These are phyloP conservation scores for Odontothrips loti DNA, from an alignment of 2,888 invertebrate genomes.

Conservation along the genomic window DNA sequence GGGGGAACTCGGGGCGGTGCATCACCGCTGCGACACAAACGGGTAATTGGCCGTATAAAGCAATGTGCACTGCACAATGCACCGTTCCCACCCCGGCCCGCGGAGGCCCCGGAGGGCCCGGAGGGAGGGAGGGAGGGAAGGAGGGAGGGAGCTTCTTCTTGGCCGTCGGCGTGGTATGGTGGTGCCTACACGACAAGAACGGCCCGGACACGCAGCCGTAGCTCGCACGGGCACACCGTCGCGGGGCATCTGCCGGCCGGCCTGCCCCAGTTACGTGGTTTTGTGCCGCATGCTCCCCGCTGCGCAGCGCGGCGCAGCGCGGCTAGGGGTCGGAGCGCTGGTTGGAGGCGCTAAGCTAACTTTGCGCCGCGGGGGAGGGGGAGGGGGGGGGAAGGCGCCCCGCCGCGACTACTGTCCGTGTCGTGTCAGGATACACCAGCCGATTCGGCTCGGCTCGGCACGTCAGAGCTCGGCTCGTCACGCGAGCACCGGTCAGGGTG, in stretches of 20 bases:
- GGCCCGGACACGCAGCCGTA: neutral
- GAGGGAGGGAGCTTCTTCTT: too few relatives aligned
- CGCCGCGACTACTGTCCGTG: neutral
- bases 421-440: neutral
- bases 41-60: too few relatives aligned
- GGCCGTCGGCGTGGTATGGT: too few relatives aligned
- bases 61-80: too few relatives aligned
- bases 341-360: constrained; percentile 4
- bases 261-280: too few relatives aligned
- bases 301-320: neutral
- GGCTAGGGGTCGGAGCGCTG: neutral
- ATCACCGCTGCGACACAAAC: too few relatives aligned
- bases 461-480: neutral
- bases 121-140: too few relatives aligned
- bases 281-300: too few relatives aligned
- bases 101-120: too few relatives aligned
- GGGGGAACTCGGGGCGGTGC: too few relatives aligned
- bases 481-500: neutral
- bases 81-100: too few relatives aligned
- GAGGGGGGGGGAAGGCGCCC: neutral
- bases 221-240: neutral
- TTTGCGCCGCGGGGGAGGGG: neutral
- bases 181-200: neutral
- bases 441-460: neutral
- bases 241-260: neutral